Evolutionary conservation across 2,113 vertebrate species (phyloP), one percentile per base, ranked within the genome.

Genomic region (Pyxicephalus adspersus): DNA sequence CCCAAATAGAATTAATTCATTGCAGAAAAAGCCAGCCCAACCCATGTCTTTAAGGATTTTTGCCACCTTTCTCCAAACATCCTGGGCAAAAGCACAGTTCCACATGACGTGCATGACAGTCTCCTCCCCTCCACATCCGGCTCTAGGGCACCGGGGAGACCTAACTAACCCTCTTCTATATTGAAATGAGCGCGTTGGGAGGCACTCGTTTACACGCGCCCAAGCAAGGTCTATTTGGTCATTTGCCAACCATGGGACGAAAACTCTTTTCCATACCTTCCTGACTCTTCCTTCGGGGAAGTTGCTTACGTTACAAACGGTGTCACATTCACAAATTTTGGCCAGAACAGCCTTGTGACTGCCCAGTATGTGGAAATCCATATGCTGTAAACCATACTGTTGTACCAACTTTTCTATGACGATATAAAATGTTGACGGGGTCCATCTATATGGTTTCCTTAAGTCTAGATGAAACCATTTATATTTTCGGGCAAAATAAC

Each of bases 151-250:
- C n/a, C n/a, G n/a, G n/a, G n/a, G n/a, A n/a, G n/a, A n/a, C n/a
- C n/a, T n/a, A n/a, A n/a, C n/a, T n/a, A n/a, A n/a, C n/a, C 31
- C 15, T 7, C 51, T 16, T 28, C 23, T 16, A 29, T 73, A 18
- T 23, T 57, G 50, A 5, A 73, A 73, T 4, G 55, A 17, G 0
- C 26, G 5, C 2, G 52, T 29, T 8, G 70, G 70, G 23, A 73
- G 51, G 70, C 22, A 55, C 25, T 57, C n/a, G 25, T 29, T 16
- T 5, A 73, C 25, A 20, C 26, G 29, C 15, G 52, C 52, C 70
- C 70, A 73, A 9, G 51, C 70, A 57, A 73, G 50, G 25, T 73
- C 70, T 19, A 20, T 57, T 3, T 73, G 70, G 5, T 19, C 50
- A 57, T 72, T 72, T 55, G 38, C 31, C 5, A 70, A 22, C 1